These are phyloP conservation scores for Sweltsa coloradensis DNA, from an alignment of 1,140 invertebrate genomes.

Conservation along the genomic window DNA sequence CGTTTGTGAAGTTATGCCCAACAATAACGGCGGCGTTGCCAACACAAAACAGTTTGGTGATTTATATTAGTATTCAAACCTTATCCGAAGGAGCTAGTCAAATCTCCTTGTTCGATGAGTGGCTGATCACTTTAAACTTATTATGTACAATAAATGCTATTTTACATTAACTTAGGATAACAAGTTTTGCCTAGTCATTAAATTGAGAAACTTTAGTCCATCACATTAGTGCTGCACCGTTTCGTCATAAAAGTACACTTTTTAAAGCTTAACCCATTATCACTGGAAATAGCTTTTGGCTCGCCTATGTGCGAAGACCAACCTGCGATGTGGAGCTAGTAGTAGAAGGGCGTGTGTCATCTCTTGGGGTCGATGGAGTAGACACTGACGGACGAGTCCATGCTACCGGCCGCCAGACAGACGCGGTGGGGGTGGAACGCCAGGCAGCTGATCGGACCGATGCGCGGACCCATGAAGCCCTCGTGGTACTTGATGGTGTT, in stretches of 20 bases:
- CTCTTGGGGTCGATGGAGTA: slow-evolving; percentile 24
- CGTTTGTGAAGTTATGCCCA: no score
- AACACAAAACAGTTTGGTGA: no score
- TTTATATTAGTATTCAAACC: no score
- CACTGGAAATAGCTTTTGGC: no score
- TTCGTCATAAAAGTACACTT: background rate
- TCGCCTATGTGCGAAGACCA: background rate
- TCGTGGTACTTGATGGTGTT: slow-evolving; percentile 77
- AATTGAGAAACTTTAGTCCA: background rate
- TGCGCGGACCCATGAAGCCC: slow-evolving; percentile 79
- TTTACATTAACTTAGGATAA: background rate
- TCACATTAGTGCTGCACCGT: background rate
- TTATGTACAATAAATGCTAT: no score
- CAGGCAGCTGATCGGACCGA: slow-evolving; percentile 71
- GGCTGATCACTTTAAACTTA: no score
- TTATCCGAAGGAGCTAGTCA: no score
- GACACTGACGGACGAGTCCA: slow-evolving; percentile 64
- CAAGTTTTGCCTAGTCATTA: background rate
- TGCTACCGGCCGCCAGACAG: slow-evolving; percentile 60
- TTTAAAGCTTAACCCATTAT: no score
- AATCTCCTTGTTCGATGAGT: no score
- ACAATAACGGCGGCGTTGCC: no score
- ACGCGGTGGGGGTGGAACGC: slow-evolving; percentile 76
- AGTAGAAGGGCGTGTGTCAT: slow-evolving; percentile 5
- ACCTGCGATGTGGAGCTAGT: background rate